These are phyloP conservation scores for Leptobrachium ailaonicum DNA, from an alignment of 2,113 vertebrate genomes.

Conservation along the genomic window DNA sequence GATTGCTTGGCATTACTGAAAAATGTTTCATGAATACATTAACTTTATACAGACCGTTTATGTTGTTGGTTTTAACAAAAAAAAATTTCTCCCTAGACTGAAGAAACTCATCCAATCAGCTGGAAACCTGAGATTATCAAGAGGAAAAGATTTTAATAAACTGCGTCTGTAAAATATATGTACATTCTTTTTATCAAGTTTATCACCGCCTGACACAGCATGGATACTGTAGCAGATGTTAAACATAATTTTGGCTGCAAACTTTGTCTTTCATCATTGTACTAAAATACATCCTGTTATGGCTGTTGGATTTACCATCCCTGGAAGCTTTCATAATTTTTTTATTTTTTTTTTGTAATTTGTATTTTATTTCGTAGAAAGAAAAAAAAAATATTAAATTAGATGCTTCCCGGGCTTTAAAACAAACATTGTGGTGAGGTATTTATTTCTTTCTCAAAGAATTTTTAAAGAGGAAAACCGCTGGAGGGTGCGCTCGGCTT, in stretches of 20 bases:
- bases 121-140: slow-evolving; percentile 99
- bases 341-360: slow-evolving; percentile 43
- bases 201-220: slow-evolving; percentile 49
- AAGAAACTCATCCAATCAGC: slow-evolving; percentile 94
- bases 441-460: background rate
- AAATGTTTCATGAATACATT: no score
- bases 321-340: slow-evolving; percentile 27
- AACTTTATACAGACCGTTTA: background rate
- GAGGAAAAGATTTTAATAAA: slow-evolving; percentile 87
- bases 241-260: slow-evolving; percentile 60
- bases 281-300: slow-evolving; percentile 66
- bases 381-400: slow-evolving; percentile 10
- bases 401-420: background rate
- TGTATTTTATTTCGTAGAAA: slow-evolving; percentile 53
- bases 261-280: slow-evolving; percentile 63
- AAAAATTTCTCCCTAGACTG: slow-evolving; percentile 74
- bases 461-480: background rate
- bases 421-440: background rate
- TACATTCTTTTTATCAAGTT: slow-evolving; percentile 52
- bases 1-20: no score
- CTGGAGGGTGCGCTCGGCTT: no score
- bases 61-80: background rate
- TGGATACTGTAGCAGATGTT: slow-evolving; percentile 56
- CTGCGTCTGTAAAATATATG: slow-evolving; percentile 26
- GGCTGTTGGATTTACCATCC: slow-evolving; percentile 33